A percentile compares a stretch with the other conserved stretches of the same genome.
phyloP scores from a whole-genome alignment of 2,113 vertebrate species.

The Turnix velox region DNA sequence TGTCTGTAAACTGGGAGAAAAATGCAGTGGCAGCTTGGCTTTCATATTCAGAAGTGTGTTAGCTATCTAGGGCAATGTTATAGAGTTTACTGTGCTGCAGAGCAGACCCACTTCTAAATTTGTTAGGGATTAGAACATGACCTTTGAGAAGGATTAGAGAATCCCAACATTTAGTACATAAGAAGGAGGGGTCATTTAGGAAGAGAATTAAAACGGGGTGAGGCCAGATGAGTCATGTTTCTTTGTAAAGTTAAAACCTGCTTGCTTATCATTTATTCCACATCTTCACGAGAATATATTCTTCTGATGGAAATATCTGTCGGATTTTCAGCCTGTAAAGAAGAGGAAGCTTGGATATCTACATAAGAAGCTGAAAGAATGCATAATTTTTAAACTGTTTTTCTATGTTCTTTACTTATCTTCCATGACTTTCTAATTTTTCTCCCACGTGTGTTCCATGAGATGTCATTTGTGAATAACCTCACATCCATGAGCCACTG shows the following conservation, averaged over 20 bases:
- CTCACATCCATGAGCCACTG: not conserved
- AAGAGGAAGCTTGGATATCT: not conserved
- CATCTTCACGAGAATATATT: not conserved
- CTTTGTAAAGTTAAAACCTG: not conserved
- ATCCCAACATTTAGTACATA: too few relatives aligned
- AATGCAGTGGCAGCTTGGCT: not conserved
- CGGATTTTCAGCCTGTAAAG: not conserved
- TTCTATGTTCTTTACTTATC: not conserved
- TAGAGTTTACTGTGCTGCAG: not conserved
- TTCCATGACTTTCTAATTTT: not conserved
- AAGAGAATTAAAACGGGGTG: not conserved
- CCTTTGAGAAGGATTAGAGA: slow-evolving; percentile 11
- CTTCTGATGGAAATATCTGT: not conserved
- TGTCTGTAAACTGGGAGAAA: not conserved
- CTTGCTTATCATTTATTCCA: not conserved
- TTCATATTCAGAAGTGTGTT: not conserved
- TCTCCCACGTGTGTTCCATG: not conserved
- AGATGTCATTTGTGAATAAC: not conserved
- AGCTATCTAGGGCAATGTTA: not conserved
- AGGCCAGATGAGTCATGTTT: not conserved
- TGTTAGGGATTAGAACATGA: not conserved
- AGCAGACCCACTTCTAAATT: not conserved
- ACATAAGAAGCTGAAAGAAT: not conserved
- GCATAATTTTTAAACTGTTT: not conserved
- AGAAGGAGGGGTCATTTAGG: not conserved